Percentiles rank a stretch among this genome's conserved stretches.
Conservation (phyloP, 2,888 invertebrate genomes). For the Dryococelus australis region DNA sequence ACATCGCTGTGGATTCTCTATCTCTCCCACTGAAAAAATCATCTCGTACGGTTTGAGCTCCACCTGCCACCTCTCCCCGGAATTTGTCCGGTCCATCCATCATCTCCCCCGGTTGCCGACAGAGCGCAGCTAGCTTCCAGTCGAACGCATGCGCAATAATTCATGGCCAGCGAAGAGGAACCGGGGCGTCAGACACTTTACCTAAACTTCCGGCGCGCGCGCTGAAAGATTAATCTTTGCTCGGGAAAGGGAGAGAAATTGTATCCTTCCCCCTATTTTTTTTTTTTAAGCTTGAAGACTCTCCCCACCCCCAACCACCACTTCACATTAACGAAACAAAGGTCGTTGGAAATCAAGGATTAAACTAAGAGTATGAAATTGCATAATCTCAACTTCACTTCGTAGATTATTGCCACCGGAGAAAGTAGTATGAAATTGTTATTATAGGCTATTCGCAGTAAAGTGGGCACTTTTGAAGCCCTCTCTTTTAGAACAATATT, state of each 20-base stretch:
- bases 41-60: not conserved
- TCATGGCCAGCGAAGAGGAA: not conserved
- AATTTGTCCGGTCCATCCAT: slow-evolving; percentile 19
- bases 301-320: not conserved
- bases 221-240: slow-evolving; percentile 24
- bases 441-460: too few relatives aligned
- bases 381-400: not conserved
- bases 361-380: not conserved
- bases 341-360: not conserved
- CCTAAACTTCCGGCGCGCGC: slow-evolving; percentile 26
- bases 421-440: not conserved
- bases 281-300: not conserved
- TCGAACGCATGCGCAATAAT: slow-evolving; percentile 21
- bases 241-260: not conserved
- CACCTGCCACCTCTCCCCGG: slow-evolving; percentile 13
- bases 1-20: too few relatives aligned
- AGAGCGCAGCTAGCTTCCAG: not conserved
- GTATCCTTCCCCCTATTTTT: not conserved
- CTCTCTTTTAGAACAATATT: too few relatives aligned
- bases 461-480: too few relatives aligned
- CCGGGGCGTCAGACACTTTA: slow-evolving; percentile 20
- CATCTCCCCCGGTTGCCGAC: not conserved
- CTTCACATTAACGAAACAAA: not conserved
- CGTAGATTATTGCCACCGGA: not conserved
- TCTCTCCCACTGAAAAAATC: not conserved